Evolutionary conservation across 1,140 invertebrate species (phyloP).

Genomic region (Choristoneura fumiferana): DNA sequence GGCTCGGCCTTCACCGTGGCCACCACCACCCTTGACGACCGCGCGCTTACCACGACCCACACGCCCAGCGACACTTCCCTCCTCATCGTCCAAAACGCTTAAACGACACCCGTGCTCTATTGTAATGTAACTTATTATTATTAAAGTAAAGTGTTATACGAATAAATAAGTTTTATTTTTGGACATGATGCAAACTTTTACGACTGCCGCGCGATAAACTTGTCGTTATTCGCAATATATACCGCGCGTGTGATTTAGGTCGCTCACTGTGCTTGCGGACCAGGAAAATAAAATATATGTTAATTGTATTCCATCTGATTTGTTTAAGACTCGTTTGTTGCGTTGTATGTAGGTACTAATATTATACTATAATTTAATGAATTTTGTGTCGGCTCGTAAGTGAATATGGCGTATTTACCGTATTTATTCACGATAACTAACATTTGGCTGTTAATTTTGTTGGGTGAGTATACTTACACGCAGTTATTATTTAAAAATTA

Average conservation of each 20-base stretch:
- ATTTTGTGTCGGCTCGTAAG: not conserved
- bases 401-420: slow-evolving; percentile 2
- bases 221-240: no score
- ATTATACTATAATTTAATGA: not conserved
- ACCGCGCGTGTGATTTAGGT: no score
- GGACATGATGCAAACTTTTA: no score
- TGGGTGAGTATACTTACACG: not conserved
- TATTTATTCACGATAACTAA: slow-evolving; percentile 5
- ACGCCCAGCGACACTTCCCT: slow-evolving; percentile 59
- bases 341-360: not conserved
- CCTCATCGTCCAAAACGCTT: slow-evolving; percentile 48
- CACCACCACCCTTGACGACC: slow-evolving; percentile 29
- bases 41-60: slow-evolving; percentile 44
- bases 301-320: not conserved
- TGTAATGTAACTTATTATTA: no score
- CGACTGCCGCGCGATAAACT: no score
- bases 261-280: no score
- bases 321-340: not conserved
- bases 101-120: slow-evolving; percentile 20
- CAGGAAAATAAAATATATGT: not conserved
- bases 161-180: no score
- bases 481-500: no score
- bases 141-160: no score
- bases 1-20: slow-evolving; percentile 54
- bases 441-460: not conserved